Evolutionary conservation across 2,888 invertebrate genomes (phyloP).

Genomic region (Petrophora chlorosata): DNA sequence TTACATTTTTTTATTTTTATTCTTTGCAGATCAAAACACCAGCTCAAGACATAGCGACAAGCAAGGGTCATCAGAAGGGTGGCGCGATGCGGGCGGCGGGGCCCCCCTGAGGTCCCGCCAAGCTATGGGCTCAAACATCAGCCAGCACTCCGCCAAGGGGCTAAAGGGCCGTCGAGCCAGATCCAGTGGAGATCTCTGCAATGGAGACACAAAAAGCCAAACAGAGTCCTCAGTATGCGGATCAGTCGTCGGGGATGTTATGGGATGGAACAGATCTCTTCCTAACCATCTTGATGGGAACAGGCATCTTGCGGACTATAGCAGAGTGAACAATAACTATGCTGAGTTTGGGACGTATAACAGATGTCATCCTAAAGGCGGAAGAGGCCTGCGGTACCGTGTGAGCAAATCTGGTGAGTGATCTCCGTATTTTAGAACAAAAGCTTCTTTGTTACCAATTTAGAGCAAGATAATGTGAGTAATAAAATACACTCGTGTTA

Average conservation of each 20-base stretch:
- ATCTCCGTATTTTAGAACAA: constrained; percentile 9
- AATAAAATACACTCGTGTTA: too few species aligned
- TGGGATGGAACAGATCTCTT: constrained; percentile 84
- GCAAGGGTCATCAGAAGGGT: constrained; percentile 48
- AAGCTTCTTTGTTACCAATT: constrained; percentile 11
- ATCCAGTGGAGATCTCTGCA: constrained; percentile 90
- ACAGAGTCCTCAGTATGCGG: constrained; percentile 80
- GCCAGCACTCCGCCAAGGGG: constrained; percentile 89
- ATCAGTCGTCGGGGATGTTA: constrained; percentile 77
- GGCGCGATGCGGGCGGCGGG: constrained; percentile 74
- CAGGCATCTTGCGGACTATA: constrained; percentile 82
- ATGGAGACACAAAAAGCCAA: constrained; percentile 81
- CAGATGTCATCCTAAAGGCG: constrained; percentile 73
- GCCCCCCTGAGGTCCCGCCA: constrained; percentile 78
- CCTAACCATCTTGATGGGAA: constrained; percentile 88
- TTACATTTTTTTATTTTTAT: constrained; percentile 1
- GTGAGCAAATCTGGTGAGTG: constrained; percentile 77
- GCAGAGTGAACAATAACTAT: constrained; percentile 83
- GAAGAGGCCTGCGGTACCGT: constrained; percentile 73
- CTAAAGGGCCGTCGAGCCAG: constrained; percentile 88
- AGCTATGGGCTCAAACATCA: constrained; percentile 91
- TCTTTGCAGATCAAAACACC: constrained; percentile 56
- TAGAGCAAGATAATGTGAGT: constrained; percentile 3
- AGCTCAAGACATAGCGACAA: constrained; percentile 43
- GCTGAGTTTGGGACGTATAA: constrained; percentile 76